phyloP scores from a whole-genome alignment of 2,888 invertebrate genomes.

The Capitulum mitella region DNA sequence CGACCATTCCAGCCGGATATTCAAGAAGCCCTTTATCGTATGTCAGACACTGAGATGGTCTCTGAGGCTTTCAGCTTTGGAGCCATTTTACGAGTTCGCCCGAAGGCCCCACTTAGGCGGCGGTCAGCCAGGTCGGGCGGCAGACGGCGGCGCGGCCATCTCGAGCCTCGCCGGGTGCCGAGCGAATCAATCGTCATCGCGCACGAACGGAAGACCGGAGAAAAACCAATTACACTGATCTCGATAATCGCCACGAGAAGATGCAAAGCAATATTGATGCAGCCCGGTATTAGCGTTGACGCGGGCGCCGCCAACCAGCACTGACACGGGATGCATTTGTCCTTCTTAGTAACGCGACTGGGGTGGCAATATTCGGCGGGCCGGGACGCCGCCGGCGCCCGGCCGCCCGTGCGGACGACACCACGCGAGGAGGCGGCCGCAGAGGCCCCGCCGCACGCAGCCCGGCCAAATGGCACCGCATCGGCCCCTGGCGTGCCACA shows the following conservation, averaged over 20 bases:
- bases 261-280: slow-evolving; percentile 1
- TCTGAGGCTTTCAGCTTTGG: slow-evolving; percentile 20
- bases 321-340: slow-evolving; percentile 15
- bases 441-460: background rate
- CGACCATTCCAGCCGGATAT: slow-evolving; percentile 11
- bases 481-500: too few relatives aligned
- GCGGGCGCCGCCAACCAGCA: background rate
- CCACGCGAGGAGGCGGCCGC: background rate
- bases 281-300: background rate
- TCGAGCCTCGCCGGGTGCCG: too few relatives aligned
- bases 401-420: background rate
- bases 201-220: background rate
- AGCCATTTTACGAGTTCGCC: slow-evolving; percentile 4
- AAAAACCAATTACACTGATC: background rate
- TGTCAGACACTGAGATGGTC: slow-evolving; percentile 21
- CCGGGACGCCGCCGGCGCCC: background rate
- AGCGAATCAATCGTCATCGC: background rate
- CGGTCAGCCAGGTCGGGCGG: background rate
- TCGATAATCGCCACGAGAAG: slow-evolving; percentile 14
- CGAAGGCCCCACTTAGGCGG: background rate
- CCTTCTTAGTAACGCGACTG: background rate
- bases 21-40: slow-evolving; percentile 18
- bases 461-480: background rate
- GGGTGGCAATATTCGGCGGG: background rate
- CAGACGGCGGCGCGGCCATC: background rate